Evolutionary conservation across 1,140 invertebrate genomes (phyloP), one percentile per base, ranked within the genome.

Genomic region (Apis florea): DNA sequence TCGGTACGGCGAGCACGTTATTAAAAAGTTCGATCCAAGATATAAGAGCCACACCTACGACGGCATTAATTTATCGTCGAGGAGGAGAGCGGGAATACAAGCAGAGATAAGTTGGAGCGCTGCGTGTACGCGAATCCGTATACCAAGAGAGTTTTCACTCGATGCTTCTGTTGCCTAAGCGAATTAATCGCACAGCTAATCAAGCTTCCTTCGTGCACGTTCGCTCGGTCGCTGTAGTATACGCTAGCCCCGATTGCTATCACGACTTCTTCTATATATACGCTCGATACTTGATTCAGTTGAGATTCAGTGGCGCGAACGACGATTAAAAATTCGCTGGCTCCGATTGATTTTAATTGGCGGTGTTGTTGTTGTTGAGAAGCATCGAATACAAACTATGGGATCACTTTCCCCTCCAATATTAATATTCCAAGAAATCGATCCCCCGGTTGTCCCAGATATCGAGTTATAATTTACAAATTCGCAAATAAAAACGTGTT

Each of bases 171-270:
- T 68, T 76, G 64, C 79, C 66, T 82, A 75, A 82, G 73, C 79
- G 79, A 59, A 82, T 77, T 77, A 80, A 82, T 82, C 79, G 72
- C 64, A 26, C 17, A 75, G 66, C 79, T 74, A 82, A 77, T 82
- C 79, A 61, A 82, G 66, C 79, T 69, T 69, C 66, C 71, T 80
- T n/a, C 71, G 58, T 77, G 79, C 79, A 81, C 71, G 71, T 40
- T 54, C 51, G 70, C 47, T 74, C 70, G 54, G 31, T 66, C 47
- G 17, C 40, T 19, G 24, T 53, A 19, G 53, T 24, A 40, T 31
- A 72, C 70, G 70, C 17, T 40, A 10, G 51, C 15, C 51, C 1
- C 13, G 9, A n/a, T n/a, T 47, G 47, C 40, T 19, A 66, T 47
- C 47, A n/a, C 56, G 40, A 12, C 56, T 31, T 40, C 40, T 47